A percentile compares a stretch with the other conserved stretches of the same genome.
phyloP scores from a whole-genome alignment of 2,797 vertebrate genomes.

The Helarctos malayanus region DNA sequence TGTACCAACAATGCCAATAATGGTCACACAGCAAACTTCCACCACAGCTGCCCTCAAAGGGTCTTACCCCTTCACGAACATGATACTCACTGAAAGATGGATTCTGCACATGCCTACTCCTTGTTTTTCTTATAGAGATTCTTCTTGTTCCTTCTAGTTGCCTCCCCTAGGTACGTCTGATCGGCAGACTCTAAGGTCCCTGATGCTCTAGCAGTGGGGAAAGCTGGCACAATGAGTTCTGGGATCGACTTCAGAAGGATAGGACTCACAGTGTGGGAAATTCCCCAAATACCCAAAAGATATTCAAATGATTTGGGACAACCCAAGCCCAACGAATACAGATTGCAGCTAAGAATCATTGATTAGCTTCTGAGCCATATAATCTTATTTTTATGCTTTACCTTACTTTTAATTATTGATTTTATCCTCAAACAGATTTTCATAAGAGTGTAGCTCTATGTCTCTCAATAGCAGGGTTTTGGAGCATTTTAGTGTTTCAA shows the following conservation, averaged over 20 bases:
- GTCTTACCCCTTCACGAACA: not conserved
- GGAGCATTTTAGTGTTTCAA: not conserved
- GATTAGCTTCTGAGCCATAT: not conserved
- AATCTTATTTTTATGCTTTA: slow-evolving; percentile 20
- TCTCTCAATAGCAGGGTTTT: not conserved
- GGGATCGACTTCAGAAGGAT: not conserved
- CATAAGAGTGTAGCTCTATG: not conserved
- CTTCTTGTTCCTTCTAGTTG: not conserved
- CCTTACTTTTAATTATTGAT: not conserved
- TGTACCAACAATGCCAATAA: not conserved
- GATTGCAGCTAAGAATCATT: not conserved
- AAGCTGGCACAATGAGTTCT: not conserved
- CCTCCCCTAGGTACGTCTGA: not conserved
- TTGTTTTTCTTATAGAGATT: not conserved
- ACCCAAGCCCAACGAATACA: not conserved
- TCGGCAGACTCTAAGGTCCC: not conserved
- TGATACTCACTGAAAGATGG: not conserved
- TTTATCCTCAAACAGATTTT: not conserved
- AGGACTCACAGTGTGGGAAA: not conserved
- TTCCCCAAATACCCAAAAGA: not conserved
- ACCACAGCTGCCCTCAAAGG: not conserved
- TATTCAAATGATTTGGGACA: not conserved
- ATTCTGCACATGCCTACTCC: not conserved
- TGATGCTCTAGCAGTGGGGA: not conserved
- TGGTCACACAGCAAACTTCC: not conserved